Evolutionary conservation across 1,140 invertebrate genomes (phyloP), one percentile per base, ranked within the genome.

Genomic region (Macrobrachium rosenbergii): DNA sequence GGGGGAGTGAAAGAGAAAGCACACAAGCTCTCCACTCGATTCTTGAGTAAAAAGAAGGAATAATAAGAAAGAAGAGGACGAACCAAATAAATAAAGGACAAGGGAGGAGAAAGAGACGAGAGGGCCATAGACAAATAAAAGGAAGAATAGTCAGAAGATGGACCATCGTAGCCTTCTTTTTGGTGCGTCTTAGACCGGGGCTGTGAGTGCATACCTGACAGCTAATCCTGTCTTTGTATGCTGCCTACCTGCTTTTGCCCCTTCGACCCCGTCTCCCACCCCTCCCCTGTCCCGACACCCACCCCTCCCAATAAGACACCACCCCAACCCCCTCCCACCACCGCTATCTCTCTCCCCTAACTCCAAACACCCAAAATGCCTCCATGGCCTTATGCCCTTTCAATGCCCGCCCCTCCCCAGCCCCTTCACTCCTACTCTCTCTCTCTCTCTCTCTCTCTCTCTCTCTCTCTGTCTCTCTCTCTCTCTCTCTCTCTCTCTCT

Each of bases 141-240:
- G 23, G n/a, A 67, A 67, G 64, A n/a, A 67, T 21, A 67, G 64
- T n/a, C 23, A 14, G n/a, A 28, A 67, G 64, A 67, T n/a, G 64
- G n/a, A 28, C 23, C 64, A 10, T 67, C 23, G 10, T 16, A n/a
- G 64, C 10, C 16, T 28, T 67, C 23, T 67, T 2, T n/a, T n/a
- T n/a, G 64, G n/a, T 28, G 19, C 11, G 64, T 67, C 64, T 67
- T 28, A 28, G 64, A 10, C 64, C 10, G 2, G 64, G 64, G 8
- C 64, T n/a, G 64, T n/a, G 64, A 67, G 64, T 67, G 64, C 64
- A 67, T 67, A 67, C 64, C 64, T 67, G 64, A 10, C 64, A 10
- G 64, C n/a, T 67, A 67, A 67, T 67, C 64, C 64, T 28, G n/a
- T 28, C 64, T 67, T 67, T 67, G 64, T 67, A 28, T 17, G 23